Conservation (phyloP, 2,888 invertebrate species). For the Formica aserva region DNA sequence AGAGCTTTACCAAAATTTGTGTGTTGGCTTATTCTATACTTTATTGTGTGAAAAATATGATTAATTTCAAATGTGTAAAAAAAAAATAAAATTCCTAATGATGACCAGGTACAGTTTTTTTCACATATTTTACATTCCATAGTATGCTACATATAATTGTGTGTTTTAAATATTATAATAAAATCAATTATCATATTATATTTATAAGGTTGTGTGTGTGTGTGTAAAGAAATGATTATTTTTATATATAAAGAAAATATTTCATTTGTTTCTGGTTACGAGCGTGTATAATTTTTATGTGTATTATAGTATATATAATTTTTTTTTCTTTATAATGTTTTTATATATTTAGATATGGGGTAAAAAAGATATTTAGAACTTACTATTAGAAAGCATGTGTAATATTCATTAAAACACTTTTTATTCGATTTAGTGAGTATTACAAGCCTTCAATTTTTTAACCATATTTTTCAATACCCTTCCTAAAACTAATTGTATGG, state of each 20-base stretch:
- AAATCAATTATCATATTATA: background rate
- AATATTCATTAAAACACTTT: constrained; percentile 2
- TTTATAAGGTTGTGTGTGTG: background rate
- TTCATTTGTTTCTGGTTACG: too few relatives aligned
- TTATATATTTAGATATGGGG: background rate
- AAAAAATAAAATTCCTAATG: constrained; percentile 65
- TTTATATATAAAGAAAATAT: too few relatives aligned
- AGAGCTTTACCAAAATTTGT: constrained; percentile 6
- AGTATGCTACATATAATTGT: background rate
- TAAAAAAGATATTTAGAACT: background rate
- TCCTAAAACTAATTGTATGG: background rate
- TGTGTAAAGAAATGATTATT: too few relatives aligned
- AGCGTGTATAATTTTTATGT: background rate
- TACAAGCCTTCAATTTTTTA: background rate
- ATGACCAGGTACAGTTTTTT: constrained; percentile 66
- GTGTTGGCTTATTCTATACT: constrained; percentile 14
- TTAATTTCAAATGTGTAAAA: constrained; percentile 53
- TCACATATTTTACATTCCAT: constrained; percentile 20
- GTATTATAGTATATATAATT: background rate
- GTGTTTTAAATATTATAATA: background rate
- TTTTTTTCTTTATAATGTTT: background rate
- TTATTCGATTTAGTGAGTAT: background rate
- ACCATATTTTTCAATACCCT: background rate
- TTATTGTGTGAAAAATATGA: constrained; percentile 50
- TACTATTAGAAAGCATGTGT: background rate